Base-by-base conservation (phyloP, 2,113 vertebrate genomes). In the Chloropsis hardwickii region DNA sequence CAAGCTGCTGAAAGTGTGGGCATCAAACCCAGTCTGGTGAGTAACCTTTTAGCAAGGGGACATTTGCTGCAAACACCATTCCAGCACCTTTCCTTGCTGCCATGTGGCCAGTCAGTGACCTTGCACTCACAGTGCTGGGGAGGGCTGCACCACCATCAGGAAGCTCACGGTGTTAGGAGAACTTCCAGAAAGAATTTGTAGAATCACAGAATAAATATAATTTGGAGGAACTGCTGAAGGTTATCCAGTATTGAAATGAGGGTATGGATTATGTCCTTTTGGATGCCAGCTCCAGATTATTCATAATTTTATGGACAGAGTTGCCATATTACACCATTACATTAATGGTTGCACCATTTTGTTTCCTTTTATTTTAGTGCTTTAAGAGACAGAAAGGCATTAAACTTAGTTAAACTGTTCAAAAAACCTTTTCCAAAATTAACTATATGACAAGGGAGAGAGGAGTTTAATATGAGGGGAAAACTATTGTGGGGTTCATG, bases 1-100 rank as follows among this genome's bases (percentile, higher is more conserved):
- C 98, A 99, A 97, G 99, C 99, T 14, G 99, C 99, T 5, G 99
- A 99, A 98, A 99, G 99, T 81, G 98, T 99, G 39, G 99, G 99
- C 94, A 99, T 99, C 98, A 99, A 98, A 97, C 97, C 99, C 70
- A 99, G 99, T 83, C 97, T 99, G 98, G 99, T 99, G 96, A 99
- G 99, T 98, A 70, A 76, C 16, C 25, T 64, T 76, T 56, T 11
- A 67, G 66, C 39, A 65, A 58, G 50, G 44, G n/a, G 78, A 45
- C 31, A 19, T 67, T 64, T 61, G 42, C 61, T 84, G 42, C 76
- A 19, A 33, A 5, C 21, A 15, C 27, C 2, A 2, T 67, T 61
- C 51, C 53, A 87, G 9, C 88, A 37, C n/a, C 35, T 57, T 76
- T 54, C 17, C 42, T 76, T 53, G 35, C 44, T 81, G 66, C 45